Base-by-base conservation (phyloP, 2,797 vertebrate species). In the Cirrhinus molitorella region DNA sequence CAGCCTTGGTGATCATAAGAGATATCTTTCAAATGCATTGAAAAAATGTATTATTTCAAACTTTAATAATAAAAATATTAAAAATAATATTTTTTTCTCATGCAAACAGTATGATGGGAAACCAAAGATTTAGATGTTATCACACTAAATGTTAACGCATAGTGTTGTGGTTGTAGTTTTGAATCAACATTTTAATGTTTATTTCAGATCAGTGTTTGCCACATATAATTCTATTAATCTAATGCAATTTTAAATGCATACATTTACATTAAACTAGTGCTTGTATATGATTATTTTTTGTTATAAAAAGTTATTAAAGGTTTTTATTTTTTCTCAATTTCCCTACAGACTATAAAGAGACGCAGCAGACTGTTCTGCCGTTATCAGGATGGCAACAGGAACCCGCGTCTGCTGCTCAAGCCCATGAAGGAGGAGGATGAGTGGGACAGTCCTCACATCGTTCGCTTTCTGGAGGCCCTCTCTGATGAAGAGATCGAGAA, bases 391-490 rank as follows among this genome's bases (percentile, higher is more conserved):
- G 96, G 97, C 3, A 93, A 95, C 23, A 91, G 89, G 87, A 97
- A 94, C 55, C 96, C 98, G 1, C 93, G 95, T 13, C 96, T 99
- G 51, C 93, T 99, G 83, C 94, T 99, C 31, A 95, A 94, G 40
- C 98, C 98, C 19, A 90, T 97, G 76, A 97, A 95, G 88, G 96
- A 99, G 85, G 98, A 99, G 87, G 98, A 99, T 0, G 98, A 99
- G 85, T 99, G 98, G 98, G 98, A 99, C 86, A 99, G 95, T 79
- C 98, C 98, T 0, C 96, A 91, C 53, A 99, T 99, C n/a, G 97
- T 99, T 0, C 95, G 98, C 73, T 99, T 96, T 91, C 95, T 98
- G 28, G 88, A 98, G 0, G 83, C 96, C 34, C 94, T 99, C 87
- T 96, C 96, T 3, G 88, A 97, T 21, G 89, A 94, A 67, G 98